A percentile compares a stretch with the other conserved stretches of the same genome.
Conservation (phyloP, 2,888 invertebrate genomes). For the Laspeyria flexula region DNA sequence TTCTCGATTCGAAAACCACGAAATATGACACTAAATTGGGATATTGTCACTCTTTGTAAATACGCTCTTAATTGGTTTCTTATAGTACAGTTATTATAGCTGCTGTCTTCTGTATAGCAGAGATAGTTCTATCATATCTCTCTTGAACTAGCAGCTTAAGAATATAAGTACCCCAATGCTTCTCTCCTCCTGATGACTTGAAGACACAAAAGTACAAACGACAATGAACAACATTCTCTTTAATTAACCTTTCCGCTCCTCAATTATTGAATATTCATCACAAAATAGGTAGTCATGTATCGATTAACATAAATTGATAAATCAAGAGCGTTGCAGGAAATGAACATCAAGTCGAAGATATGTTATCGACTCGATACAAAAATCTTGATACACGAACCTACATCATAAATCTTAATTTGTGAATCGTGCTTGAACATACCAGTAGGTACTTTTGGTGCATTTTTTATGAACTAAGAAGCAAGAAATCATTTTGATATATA, state of each 20-base stretch:
- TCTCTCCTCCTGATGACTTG: no score
- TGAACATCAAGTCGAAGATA: conserved; percentile 31
- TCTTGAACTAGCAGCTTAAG: no score
- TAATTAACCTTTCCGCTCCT: background rate
- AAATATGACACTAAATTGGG: no score
- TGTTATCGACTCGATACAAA: conserved; percentile 25
- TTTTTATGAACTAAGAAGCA: no score
- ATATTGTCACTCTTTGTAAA: no score
- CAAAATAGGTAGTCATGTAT: background rate
- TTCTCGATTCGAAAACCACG: no score
- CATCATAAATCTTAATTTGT: conserved; percentile 23
- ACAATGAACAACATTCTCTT: background rate
- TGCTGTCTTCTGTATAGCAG: no score
- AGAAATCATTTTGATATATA: background rate
- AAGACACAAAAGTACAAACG: background rate
- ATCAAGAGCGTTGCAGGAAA: conserved; percentile 37
- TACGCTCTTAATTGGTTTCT: no score
- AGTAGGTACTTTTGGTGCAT: background rate
- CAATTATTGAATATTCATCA: background rate
- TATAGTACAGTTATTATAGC: no score
- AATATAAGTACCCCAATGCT: no score
- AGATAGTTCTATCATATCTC: no score
- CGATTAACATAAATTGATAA: conserved; percentile 34
- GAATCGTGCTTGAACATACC: conserved; percentile 4
- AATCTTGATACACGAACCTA: conserved; percentile 28